Conservation (phyloP, 1,140 invertebrate genomes). For the Bombus superbus region DNA sequence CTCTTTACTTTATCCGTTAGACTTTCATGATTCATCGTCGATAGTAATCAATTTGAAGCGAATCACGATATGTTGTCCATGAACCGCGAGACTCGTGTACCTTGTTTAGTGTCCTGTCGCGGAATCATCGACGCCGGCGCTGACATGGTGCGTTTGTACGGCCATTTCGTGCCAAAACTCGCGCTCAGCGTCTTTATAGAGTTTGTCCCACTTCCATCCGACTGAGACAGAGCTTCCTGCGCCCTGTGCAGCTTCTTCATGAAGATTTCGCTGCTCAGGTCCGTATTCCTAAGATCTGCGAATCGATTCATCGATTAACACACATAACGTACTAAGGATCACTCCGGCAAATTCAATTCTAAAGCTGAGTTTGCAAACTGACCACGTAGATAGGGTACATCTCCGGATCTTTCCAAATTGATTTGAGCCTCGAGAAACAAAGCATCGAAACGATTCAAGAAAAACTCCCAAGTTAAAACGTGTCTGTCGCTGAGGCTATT, state of each 20-base stretch:
- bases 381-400: conserved; percentile 93
- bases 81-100: conserved; percentile 78
- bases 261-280: conserved; percentile 94
- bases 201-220: conserved; percentile 84
- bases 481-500: conserved; percentile 95
- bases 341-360: background rate
- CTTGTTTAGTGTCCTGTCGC: conserved; percentile 89
- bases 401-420: conserved; percentile 91
- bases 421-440: conserved; percentile 98
- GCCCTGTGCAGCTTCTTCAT: conserved; percentile 94
- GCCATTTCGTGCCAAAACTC: conserved; percentile 96
- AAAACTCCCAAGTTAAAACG: conserved; percentile 99
- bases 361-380: background rate
- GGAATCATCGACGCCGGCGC: conserved; percentile 92
- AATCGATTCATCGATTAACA: conserved; percentile 17
- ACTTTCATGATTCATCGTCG: background rate
- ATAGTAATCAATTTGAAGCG: background rate
- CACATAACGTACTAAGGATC: too few species aligned
- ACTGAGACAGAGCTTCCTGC: conserved; percentile 92
- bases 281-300: conserved; percentile 94
- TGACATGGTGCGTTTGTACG: conserved; percentile 97
- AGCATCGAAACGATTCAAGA: conserved; percentile 97
- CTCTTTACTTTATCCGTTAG: background rate
- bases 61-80: background rate
- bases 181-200: conserved; percentile 92